These are phyloP conservation scores for Orgyia antiqua DNA, from an alignment of 2,888 invertebrate genomes.

Conservation along the genomic window DNA sequence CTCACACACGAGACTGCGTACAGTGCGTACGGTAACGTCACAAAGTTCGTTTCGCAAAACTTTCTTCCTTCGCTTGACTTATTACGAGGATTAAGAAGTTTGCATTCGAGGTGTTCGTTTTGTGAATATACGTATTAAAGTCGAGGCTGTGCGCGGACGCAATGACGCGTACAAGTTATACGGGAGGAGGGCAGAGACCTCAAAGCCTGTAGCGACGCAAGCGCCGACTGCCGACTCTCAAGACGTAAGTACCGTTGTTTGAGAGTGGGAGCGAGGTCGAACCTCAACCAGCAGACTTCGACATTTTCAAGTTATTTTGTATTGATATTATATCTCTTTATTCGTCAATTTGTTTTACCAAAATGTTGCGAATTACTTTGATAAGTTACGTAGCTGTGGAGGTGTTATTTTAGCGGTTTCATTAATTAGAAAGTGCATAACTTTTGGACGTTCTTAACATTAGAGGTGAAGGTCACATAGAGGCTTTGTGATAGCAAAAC, in stretches of 20 bases:
- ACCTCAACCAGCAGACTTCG: slow-evolving; percentile 46
- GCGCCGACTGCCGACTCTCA: slow-evolving; percentile 48
- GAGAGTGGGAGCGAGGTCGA: slow-evolving; percentile 63
- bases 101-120: slow-evolving; percentile 19
- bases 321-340: slow-evolving; percentile 44
- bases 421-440: slow-evolving; percentile 10
- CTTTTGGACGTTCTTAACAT: slow-evolving; percentile 1
- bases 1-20: slow-evolving; percentile 30
- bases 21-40: slow-evolving; percentile 34
- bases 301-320: slow-evolving; percentile 68
- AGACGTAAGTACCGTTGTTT: slow-evolving; percentile 63
- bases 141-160: slow-evolving; percentile 34
- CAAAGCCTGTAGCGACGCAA: slow-evolving; percentile 44
- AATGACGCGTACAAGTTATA: slow-evolving; percentile 39
- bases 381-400: slow-evolving; percentile 11
- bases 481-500: no score
- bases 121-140: slow-evolving; percentile 17
- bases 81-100: slow-evolving; percentile 13
- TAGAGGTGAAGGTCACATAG: slow-evolving; percentile 8
- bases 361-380: slow-evolving; percentile 17
- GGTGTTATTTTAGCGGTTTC: slow-evolving; percentile 17
- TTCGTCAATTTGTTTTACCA: slow-evolving; percentile 15
- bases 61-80: slow-evolving; percentile 12
- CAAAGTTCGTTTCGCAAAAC: slow-evolving; percentile 23
- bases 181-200: slow-evolving; percentile 67